Evolutionary conservation across 2,113 vertebrate species (phyloP).

Genomic region (Oxygymnocypris stewartii): DNA sequence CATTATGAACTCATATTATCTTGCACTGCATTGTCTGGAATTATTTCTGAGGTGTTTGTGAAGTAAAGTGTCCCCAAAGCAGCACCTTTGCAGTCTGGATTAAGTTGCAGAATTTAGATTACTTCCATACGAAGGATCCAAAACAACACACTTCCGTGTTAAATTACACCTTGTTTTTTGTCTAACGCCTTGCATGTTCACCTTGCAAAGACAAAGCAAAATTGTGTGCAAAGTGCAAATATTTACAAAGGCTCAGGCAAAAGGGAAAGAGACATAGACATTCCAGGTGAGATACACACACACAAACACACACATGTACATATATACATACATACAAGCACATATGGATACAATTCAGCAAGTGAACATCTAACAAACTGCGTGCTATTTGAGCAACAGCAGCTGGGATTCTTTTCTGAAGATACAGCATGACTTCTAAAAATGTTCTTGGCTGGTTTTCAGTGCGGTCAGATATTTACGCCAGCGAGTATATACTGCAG

Average conservation of each 20-base stretch:
- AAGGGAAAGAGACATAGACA: background rate
- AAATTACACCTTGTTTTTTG: slow-evolving; percentile 3
- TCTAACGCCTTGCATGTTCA: background rate
- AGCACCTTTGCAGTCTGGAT: background rate
- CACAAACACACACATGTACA: too few species aligned
- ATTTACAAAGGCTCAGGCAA: background rate
- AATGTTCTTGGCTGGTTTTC: slow-evolving; percentile 4
- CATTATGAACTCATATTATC: background rate
- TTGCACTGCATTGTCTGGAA: background rate
- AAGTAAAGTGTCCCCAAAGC: background rate
- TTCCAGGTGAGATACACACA: background rate
- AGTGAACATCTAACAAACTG: background rate
- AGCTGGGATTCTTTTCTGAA: slow-evolving; percentile 37
- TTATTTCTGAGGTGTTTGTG: background rate
- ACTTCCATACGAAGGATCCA: slow-evolving; percentile 1
- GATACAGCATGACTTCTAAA: slow-evolving; percentile 6
- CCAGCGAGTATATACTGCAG: background rate
- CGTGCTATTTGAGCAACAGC: slow-evolving; percentile 27
- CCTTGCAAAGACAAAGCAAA: background rate
- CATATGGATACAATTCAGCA: background rate
- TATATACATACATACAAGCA: too few species aligned
- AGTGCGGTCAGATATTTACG: slow-evolving; percentile 32
- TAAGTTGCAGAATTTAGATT: background rate
- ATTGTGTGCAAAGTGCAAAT: slow-evolving; percentile 18
- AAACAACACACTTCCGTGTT: slow-evolving; percentile 11